Conservation (phyloP, 2,797 vertebrate species). For the Podarcis siculus region DNA sequence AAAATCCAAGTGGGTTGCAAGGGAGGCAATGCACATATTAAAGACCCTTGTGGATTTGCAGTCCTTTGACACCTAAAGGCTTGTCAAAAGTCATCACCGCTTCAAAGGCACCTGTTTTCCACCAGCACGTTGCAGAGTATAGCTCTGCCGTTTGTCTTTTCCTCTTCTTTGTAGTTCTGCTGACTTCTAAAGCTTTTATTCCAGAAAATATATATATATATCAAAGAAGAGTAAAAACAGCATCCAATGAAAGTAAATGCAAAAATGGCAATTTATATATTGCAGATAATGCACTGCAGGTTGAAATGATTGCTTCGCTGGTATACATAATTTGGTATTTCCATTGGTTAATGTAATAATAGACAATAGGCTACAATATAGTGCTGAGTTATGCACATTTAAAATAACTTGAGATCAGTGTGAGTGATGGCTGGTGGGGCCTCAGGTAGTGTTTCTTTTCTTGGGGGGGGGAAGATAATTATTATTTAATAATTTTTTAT, state of each 20-base stretch:
- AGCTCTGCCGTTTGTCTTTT: constrained; percentile 29
- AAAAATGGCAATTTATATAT: constrained; percentile 36
- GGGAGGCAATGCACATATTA: not conserved
- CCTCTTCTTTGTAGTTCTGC: constrained; percentile 61
- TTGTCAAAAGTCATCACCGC: constrained; percentile 53
- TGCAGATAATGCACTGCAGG: not conserved
- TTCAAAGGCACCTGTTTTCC: constrained; percentile 62
- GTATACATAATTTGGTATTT: constrained; percentile 3
- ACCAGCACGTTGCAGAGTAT: constrained; percentile 9
- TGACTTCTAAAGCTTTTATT: constrained; percentile 61
- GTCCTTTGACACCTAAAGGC: constrained; percentile 53
- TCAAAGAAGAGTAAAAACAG: constrained; percentile 50
- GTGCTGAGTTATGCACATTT: not conserved
- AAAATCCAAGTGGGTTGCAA: constrained; percentile 23
- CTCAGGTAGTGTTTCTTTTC: no score
- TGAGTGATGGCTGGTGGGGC: no score
- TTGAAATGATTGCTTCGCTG: constrained; percentile 30
- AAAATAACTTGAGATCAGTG: not conserved
- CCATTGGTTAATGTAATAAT: constrained; percentile 31
- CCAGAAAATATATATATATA: constrained; percentile 36
- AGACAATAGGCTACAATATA: not conserved
- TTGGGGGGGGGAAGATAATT: no score
- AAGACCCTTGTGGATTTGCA: constrained; percentile 25
- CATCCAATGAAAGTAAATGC: constrained; percentile 57
- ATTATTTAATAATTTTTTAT: no score